Conservation (phyloP, 2,888 invertebrate species). For the Auanema freiburgensis region DNA sequence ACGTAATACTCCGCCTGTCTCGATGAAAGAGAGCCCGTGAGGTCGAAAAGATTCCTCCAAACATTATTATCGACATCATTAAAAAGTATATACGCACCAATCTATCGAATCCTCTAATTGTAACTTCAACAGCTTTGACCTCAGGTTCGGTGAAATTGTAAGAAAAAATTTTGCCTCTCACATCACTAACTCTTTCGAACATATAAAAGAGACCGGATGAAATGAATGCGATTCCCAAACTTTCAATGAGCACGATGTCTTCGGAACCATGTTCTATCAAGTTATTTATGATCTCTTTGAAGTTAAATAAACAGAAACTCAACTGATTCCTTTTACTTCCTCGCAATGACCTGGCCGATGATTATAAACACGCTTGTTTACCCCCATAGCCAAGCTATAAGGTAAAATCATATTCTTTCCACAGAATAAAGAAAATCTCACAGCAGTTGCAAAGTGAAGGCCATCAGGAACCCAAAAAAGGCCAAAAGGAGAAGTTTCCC, state of each 20-base stretch:
- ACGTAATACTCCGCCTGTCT: slow-evolving; percentile 30
- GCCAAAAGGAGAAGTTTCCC: slow-evolving; percentile 21
- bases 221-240: slow-evolving; percentile 35
- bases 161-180: slow-evolving; percentile 35
- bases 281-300: background rate
- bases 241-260: slow-evolving; percentile 40
- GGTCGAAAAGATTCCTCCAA: slow-evolving; percentile 36
- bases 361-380: slow-evolving; percentile 35
- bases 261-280: slow-evolving; percentile 45
- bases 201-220: slow-evolving; percentile 44
- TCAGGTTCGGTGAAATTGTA: slow-evolving; percentile 32
- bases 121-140: slow-evolving; percentile 8
- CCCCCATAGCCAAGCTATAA: slow-evolving; percentile 29
- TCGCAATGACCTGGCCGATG: slow-evolving; percentile 40
- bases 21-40: slow-evolving; percentile 42
- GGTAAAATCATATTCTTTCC: background rate
- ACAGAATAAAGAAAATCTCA: slow-evolving; percentile 18
- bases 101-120: slow-evolving; percentile 19
- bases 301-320: background rate
- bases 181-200: slow-evolving; percentile 9
- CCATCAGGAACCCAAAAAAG: slow-evolving; percentile 16
- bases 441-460: slow-evolving; percentile 25
- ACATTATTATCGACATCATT: background rate
- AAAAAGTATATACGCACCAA: background rate
- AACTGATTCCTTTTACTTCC: slow-evolving; percentile 32